Evolutionary conservation across 2,888 invertebrate genomes (phyloP), one percentile per base, ranked within the genome.

Genomic region (Pyrrhosoma nymphula): DNA sequence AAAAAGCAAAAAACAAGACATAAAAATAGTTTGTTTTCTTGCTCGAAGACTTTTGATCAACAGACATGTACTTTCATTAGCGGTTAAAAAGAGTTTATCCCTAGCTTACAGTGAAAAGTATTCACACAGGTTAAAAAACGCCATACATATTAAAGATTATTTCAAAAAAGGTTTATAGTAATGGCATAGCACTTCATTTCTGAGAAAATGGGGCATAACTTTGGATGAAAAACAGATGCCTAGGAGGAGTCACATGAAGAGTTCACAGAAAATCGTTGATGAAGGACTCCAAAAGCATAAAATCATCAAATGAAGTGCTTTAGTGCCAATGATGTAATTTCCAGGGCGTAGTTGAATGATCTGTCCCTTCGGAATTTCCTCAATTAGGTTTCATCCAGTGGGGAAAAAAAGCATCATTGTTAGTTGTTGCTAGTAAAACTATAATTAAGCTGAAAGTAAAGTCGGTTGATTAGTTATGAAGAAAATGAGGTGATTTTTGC

Each of bases 1-100:
- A 93, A 93, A 93, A 93, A 93, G 93, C 93, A 93, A 93, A 93
- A 93, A 93, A 93, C 93, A 93, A 93, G 93, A 93, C 93, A 93
- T 93, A 93, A 93, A 93, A 93, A 93, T 93, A 93, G 93, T 93
- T 93, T 93, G 93, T 93, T 93, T 93, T 93, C 93, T 93, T 75
- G n/a, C 26, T 69, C 69, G 93, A 63, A 93, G 93, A 39, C 93
- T 93, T 75, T 93, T 75, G 69, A 69, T 93, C 63, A 69, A 93
- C 93, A 93, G 93, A 93, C 75, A 93, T 93, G 93, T 82, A 82
- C 82, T 82, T 35, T 69, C 47, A 93, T 93, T 75, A 75, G 93
- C 39, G 63, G 93, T 63, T 69, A 93, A 93, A 56, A 60, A 60
- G 47, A 93, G 47, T 93, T 93, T 75, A 63, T 93, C 69, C 93